Base-by-base conservation (phyloP, 2,113 vertebrate species). In the Sinocyclocheilus anshuiensis region DNA sequence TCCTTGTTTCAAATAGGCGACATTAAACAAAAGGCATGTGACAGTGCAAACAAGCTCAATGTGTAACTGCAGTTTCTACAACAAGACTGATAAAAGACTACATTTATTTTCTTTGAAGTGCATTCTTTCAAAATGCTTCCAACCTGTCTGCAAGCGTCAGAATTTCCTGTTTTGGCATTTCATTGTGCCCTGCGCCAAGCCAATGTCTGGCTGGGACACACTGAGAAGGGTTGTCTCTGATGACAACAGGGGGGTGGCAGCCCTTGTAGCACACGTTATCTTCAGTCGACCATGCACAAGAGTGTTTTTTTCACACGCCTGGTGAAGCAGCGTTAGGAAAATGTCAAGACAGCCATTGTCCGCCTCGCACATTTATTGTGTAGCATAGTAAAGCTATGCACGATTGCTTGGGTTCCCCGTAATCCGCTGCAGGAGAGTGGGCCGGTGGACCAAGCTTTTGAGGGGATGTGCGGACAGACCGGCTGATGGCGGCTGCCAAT, bases 401-500 rank as follows among this genome's bases (percentile, higher is more conserved):
- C 48, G 53, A 89, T 39, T n/a, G 78, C 89, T 87, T 85, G 80
- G 89, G 76, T 57, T 81, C 80, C 57, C 75, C 67, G 33, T 84
- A 87, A 89, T 84, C 87, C 59, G 33, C n/a, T 86, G 77, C 39
- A 53, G 71, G 84, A 88, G 57, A 74, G 13, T 85, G 85, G 81
- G 89, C 86, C 89, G 69, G 39, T 80, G 67, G 86, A 86, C 50
- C 39, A 45, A 88, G 50, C 84, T 74, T 81, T 82, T 12, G 81
- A 84, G 74, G 65, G 74, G 53, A 80, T 61, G 82, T 50, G 48
- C 48, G 75, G 82, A 83, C 33, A 77, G 81, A 84, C 75, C 45
- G 61, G 76, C 79, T 81, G 85, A 88, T 81, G 84, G 53, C 72
- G 55, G 57, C 85, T 91, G 90, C 87, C 89, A 89, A 81, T 85